These are phyloP conservation scores for Carassius carassius DNA, from an alignment of 2,113 vertebrate species.

Conservation along the genomic window DNA sequence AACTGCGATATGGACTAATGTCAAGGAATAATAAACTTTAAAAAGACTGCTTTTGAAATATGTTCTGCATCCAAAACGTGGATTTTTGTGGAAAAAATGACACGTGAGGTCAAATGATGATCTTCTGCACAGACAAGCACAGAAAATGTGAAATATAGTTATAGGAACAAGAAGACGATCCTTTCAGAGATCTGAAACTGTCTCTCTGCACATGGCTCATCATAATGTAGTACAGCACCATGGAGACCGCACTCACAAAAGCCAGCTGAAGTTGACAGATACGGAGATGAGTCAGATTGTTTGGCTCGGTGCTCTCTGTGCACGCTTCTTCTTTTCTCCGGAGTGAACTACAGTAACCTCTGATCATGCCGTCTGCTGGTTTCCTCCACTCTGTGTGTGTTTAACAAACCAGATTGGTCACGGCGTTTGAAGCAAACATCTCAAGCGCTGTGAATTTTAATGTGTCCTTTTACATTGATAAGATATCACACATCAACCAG, in stretches of 20 bases:
- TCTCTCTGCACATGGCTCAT: neutral
- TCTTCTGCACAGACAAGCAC: neutral
- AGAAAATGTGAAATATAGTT: neutral
- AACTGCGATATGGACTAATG: too few relatives aligned
- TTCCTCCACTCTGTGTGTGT: slow-evolving; percentile 22
- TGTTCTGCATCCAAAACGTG: neutral
- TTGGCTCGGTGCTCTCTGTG: slow-evolving; percentile 6
- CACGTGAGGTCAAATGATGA: too few relatives aligned
- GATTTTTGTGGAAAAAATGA: neutral
- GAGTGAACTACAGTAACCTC: slow-evolving; percentile 51
- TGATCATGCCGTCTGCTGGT: slow-evolving; percentile 14
- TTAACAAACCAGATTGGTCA: neutral
- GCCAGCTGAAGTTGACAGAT: slow-evolving; percentile 12
- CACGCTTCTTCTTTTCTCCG: slow-evolving; percentile 16
- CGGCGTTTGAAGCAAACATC: neutral
- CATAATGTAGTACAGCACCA: neutral
- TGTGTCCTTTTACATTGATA: neutral
- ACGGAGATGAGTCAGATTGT: slow-evolving; percentile 42
- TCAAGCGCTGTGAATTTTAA: neutral
- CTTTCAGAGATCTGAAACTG: neutral
- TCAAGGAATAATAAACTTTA: too few relatives aligned
- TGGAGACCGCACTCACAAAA: neutral
- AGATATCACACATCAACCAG: too few relatives aligned
- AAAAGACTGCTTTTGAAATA: too few relatives aligned
- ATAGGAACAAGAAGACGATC: neutral